A percentile compares a stretch with the other conserved stretches of the same genome.
These are phyloP conservation scores for Podilymbus podiceps DNA, from an alignment of 2,113 vertebrate genomes.

Conservation along the genomic window DNA sequence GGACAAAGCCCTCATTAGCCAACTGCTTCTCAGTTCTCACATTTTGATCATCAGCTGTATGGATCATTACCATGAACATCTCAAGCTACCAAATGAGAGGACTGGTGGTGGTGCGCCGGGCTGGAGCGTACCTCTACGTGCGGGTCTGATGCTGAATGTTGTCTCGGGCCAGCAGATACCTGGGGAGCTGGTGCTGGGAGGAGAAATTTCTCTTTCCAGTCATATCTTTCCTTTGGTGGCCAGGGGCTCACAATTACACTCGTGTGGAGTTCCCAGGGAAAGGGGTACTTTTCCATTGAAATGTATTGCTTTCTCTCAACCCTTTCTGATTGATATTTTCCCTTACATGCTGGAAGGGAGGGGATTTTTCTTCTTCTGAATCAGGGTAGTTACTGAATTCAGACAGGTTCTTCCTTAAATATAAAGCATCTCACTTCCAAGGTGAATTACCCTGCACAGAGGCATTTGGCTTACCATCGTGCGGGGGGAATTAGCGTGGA, in stretches of 20 bases:
- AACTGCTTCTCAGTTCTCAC: not conserved
- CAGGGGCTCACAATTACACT: rapidly evolving
- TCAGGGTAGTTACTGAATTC: not conserved
- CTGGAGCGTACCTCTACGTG: rapidly evolving
- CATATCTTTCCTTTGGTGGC: rapidly evolving
- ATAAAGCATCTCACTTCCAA: not conserved
- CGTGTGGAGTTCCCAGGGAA: not conserved
- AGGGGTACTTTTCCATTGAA: not conserved
- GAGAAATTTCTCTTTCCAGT: not conserved
- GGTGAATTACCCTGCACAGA: not conserved
- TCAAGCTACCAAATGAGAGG: not conserved
- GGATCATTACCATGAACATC: not conserved
- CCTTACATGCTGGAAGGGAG: not conserved
- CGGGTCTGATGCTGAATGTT: not conserved
- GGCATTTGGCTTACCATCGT: not conserved
- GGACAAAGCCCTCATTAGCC: not conserved
- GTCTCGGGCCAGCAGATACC: not conserved
- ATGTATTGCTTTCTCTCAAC: not conserved
- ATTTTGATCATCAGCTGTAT: not conserved
- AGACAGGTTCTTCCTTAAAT: not conserved
- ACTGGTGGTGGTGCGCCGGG: not conserved
- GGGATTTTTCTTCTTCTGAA: not conserved
- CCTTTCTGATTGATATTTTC: not conserved
- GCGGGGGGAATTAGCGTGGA: rapidly evolving
- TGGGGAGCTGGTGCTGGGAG: rapidly evolving